phyloP scores from a whole-genome alignment of 2,113 vertebrate genomes.

The Mus pahari region DNA sequence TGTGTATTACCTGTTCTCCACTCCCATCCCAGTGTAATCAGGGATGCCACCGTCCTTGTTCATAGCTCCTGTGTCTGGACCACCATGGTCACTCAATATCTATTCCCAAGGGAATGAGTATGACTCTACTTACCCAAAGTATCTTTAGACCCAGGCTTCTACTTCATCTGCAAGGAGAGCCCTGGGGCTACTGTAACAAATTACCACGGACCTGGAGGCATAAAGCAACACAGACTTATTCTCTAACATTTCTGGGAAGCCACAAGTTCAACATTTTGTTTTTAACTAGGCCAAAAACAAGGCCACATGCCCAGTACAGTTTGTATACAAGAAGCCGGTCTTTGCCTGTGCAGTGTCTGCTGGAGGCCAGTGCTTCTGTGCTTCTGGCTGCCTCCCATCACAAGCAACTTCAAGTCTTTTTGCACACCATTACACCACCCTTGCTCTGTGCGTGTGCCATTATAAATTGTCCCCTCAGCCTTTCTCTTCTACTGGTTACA shows the following conservation, averaged over 20 bases:
- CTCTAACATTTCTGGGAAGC: not conserved
- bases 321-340: no score
- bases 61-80: not conserved
- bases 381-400: not conserved
- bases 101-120: not conserved
- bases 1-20: not conserved
- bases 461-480: not conserved
- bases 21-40: not conserved
- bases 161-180: not conserved
- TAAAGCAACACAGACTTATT: not conserved
- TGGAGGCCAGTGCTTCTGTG: not conserved
- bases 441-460: not conserved
- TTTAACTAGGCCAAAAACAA: not conserved
- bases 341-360: not conserved
- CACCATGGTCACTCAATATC: not conserved
- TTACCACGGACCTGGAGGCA: not conserved
- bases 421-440: not conserved
- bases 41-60: not conserved
- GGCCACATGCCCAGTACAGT: not conserved
- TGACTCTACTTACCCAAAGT: not conserved
- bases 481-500: not conserved
- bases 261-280: not conserved
- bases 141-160: not conserved
- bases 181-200: conserved; percentile 11
- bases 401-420: not conserved